Conservation (phyloP, 2,113 vertebrate genomes). For the Chaetops frenatus region DNA sequence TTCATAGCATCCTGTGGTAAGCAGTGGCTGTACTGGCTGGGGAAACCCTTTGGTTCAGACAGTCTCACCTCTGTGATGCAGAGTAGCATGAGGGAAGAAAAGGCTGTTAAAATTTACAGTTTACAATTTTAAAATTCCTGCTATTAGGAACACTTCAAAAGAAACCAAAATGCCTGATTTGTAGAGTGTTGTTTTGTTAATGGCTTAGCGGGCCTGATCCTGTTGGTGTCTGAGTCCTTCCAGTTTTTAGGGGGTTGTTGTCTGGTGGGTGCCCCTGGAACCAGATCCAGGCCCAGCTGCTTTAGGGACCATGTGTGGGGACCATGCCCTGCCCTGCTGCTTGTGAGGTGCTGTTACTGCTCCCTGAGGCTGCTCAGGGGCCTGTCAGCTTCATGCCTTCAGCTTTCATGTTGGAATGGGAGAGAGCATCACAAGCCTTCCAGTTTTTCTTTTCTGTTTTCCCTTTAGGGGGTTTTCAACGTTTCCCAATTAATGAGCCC, state of each 20-base stretch:
- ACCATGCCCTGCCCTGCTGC: rapidly evolving
- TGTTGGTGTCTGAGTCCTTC: neutral
- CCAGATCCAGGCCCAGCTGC: rapidly evolving
- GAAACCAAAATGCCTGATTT: neutral
- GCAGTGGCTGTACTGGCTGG: neutral
- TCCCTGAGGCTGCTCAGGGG: neutral
- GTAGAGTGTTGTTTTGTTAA: neutral
- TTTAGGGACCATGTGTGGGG: rapidly evolving
- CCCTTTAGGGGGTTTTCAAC: neutral
- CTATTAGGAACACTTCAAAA: neutral
- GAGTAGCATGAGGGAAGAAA: neutral
- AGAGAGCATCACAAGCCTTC: neutral
- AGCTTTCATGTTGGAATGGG: neutral
- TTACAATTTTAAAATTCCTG: too few relatives aligned
- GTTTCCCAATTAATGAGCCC: neutral
- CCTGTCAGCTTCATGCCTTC: neutral
- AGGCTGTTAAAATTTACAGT: neutral
- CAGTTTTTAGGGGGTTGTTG: neutral
- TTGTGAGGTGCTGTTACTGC: neutral
- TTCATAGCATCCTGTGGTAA: constrained; percentile 12
- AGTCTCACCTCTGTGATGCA: neutral
- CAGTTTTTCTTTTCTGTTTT: neutral
- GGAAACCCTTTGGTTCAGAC: neutral
- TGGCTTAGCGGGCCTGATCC: neutral
- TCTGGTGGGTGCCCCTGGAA: neutral